A percentile compares a stretch with the other conserved stretches of the same genome.
phyloP scores from a whole-genome alignment of 2,113 vertebrate species.

The Motacilla tschutschensis region DNA sequence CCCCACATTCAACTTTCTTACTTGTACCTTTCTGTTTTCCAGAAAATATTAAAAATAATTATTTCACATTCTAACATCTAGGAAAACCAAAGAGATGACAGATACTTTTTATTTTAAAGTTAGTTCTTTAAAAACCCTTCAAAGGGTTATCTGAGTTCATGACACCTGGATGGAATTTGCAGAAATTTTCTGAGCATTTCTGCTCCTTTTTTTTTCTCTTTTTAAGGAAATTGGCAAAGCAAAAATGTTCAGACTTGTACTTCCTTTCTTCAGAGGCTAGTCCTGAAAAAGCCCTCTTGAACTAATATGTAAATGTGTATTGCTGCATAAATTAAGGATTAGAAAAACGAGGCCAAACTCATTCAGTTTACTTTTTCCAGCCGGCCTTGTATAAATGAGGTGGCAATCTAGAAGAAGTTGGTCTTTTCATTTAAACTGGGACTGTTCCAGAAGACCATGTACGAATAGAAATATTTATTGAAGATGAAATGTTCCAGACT shows the following conservation, averaged over 20 bases:
- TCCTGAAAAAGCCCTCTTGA: slow-evolving; percentile 24
- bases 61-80: background rate
- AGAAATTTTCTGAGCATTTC: background rate
- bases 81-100: background rate
- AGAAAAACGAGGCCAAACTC: background rate
- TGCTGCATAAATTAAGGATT: slow-evolving; percentile 24
- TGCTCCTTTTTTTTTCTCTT: background rate
- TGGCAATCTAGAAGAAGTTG: slow-evolving; percentile 23
- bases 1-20: background rate
- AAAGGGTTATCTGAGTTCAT: slow-evolving; percentile 21
- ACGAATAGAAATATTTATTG: slow-evolving; percentile 45
- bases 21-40: background rate
- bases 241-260: background rate
- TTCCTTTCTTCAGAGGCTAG: background rate
- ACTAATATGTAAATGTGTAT: slow-evolving; percentile 23
- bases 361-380: slow-evolving; percentile 31
- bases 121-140: background rate
- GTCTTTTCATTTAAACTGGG: slow-evolving; percentile 52
- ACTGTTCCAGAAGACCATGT: slow-evolving; percentile 29
- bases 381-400: slow-evolving; percentile 25
- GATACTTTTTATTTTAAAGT: background rate
- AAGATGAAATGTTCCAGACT: slow-evolving; percentile 51
- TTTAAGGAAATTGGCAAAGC: background rate
- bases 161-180: background rate
- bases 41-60: background rate